phyloP scores from a whole-genome alignment of 2,797 vertebrate species.

The Pteropus rufus region DNA sequence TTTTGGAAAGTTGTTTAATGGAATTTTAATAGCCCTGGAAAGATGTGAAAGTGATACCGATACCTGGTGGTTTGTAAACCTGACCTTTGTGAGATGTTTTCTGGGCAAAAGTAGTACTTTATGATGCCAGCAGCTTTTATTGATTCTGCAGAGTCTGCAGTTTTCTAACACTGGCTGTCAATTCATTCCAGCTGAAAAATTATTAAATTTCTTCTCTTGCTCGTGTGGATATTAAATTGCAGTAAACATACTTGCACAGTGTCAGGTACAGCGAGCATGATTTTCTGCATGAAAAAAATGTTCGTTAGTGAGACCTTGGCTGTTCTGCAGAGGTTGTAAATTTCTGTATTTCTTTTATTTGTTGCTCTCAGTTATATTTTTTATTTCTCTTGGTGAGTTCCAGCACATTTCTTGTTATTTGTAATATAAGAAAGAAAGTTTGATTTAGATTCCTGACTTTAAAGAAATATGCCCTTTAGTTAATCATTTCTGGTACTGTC shows the following conservation, averaged over 20 bases:
- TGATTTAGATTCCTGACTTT: slow-evolving; percentile 52
- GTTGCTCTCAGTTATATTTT: slow-evolving; percentile 36
- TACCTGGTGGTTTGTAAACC: slow-evolving; percentile 73
- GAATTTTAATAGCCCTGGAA: slow-evolving; percentile 70
- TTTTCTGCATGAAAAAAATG: slow-evolving; percentile 53
- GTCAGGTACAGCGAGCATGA: slow-evolving; percentile 46
- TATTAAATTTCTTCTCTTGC: slow-evolving; percentile 67
- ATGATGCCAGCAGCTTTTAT: slow-evolving; percentile 63
- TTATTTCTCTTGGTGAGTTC: slow-evolving; percentile 52
- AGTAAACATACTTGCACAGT: slow-evolving; percentile 49
- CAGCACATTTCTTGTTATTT: slow-evolving; percentile 50
- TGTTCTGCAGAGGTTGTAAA: slow-evolving; percentile 47
- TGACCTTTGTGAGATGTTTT: slow-evolving; percentile 64
- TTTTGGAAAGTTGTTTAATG: slow-evolving; percentile 59
- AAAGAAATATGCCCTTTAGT: not conserved
- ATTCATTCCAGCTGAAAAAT: slow-evolving; percentile 68
- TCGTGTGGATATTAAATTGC: slow-evolving; percentile 59
- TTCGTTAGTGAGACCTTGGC: slow-evolving; percentile 62
- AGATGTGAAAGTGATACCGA: slow-evolving; percentile 39
- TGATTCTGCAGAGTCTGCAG: slow-evolving; percentile 53
- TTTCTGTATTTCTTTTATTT: slow-evolving; percentile 54
- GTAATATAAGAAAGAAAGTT: slow-evolving; percentile 29
- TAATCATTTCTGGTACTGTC: not conserved
- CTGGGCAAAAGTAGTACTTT: slow-evolving; percentile 55
- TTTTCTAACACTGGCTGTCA: slow-evolving; percentile 65